Evolutionary conservation across 2,113 vertebrate species (phyloP).

Genomic region (Aspidoscelis tigris): DNA sequence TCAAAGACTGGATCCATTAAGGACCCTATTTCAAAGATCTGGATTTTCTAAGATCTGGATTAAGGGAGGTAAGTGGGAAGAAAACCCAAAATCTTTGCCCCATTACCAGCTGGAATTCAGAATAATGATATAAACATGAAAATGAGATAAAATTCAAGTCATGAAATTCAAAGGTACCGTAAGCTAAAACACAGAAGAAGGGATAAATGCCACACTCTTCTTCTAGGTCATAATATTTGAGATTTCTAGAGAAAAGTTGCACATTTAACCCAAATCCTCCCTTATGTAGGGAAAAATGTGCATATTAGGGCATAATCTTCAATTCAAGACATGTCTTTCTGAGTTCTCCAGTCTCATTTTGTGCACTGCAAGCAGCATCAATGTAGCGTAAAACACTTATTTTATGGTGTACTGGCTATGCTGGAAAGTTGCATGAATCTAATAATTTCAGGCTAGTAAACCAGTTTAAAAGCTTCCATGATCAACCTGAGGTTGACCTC

Average conservation of each 20-base stretch:
- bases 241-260: too few relatives aligned
- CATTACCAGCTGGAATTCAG: too few relatives aligned
- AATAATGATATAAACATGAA: too few relatives aligned
- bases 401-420: slow-evolving; percentile 75
- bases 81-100: too few relatives aligned
- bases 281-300: too few relatives aligned
- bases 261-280: neutral
- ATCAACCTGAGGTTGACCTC: slow-evolving; percentile 72
- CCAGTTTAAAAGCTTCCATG: slow-evolving; percentile 76
- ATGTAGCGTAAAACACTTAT: slow-evolving; percentile 79
- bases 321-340: slow-evolving; percentile 61
- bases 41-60: too few relatives aligned
- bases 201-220: neutral
- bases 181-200: neutral
- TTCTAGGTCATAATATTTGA: neutral
- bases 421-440: slow-evolving; percentile 69
- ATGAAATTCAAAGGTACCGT: neutral
- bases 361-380: slow-evolving; percentile 76
- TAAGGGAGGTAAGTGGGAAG: too few relatives aligned
- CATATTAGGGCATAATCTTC: slow-evolving; percentile 50
- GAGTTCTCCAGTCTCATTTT: slow-evolving; percentile 74
- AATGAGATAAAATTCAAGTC: too few relatives aligned
- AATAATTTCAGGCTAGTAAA: slow-evolving; percentile 80
- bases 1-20: too few relatives aligned
- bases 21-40: too few relatives aligned